These are phyloP conservation scores for Hippasteria phrygiana DNA, from an alignment of 53 echinoderm and acorn worm genomes.

Conservation along the genomic window DNA sequence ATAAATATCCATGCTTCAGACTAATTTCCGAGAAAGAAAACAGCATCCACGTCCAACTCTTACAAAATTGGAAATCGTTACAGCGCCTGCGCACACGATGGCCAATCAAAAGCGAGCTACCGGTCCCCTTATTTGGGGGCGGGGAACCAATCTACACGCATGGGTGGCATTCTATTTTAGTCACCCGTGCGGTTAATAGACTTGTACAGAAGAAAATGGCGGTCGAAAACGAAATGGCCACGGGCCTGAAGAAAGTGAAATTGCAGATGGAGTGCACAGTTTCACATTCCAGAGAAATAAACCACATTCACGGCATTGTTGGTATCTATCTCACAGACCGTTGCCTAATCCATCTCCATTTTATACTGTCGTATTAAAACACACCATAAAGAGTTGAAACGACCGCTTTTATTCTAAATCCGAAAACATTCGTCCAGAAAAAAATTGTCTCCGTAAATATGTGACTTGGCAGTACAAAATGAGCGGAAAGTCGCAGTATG, in stretches of 20 bases:
- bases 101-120: too few relatives aligned
- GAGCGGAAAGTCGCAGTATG: too few relatives aligned
- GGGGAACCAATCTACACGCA: too few relatives aligned
- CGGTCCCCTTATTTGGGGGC: too few relatives aligned
- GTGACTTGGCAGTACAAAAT: too few relatives aligned
- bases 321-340: constrained; percentile 5
- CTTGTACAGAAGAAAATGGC: not conserved
- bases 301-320: constrained; percentile 33
- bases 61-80: too few relatives aligned
- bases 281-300: constrained; percentile 1
- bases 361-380: not conserved
- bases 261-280: not conserved
- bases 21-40: too few relatives aligned
- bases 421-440: not conserved
- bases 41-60: too few relatives aligned
- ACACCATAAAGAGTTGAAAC: not conserved
- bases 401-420: not conserved
- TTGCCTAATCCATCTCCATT: not conserved
- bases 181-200: too few relatives aligned
- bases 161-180: too few relatives aligned
- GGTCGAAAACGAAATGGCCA: not conserved
- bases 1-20: too few relatives aligned
- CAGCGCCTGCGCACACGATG: too few relatives aligned
- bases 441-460: not conserved
- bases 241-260: not conserved